Evolutionary conservation across 2,113 vertebrate genomes (phyloP).

Genomic region (Tor tambroides): DNA sequence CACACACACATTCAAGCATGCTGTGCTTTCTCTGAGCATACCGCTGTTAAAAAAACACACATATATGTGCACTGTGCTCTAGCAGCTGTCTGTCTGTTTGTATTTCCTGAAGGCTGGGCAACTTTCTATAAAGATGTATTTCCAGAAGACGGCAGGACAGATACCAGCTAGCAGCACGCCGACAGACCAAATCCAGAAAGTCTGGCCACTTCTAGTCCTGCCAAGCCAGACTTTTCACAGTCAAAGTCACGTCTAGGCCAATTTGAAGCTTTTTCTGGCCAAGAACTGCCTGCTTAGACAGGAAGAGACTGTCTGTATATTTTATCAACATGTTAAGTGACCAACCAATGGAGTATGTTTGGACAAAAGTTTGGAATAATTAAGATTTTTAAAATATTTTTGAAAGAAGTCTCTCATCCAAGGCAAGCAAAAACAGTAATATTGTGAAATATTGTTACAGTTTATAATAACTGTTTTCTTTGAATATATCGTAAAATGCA

Average conservation of each 20-base stretch:
- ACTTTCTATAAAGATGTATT: background rate
- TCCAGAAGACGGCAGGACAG: background rate
- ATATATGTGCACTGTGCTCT: background rate
- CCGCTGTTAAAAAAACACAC: constrained; percentile 21
- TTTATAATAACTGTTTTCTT: background rate
- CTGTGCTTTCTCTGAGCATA: background rate
- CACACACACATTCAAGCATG: constrained; percentile 18
- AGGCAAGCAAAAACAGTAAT: background rate
- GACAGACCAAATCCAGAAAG: background rate
- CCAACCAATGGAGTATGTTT: background rate
- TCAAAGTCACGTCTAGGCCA: background rate
- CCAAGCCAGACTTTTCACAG: constrained; percentile 1
- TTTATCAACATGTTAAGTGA: background rate
- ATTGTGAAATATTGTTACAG: background rate
- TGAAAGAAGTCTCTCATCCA: background rate
- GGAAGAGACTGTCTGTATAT: background rate
- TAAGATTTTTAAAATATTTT: background rate
- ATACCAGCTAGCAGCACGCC: background rate
- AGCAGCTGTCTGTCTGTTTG: constrained; percentile 20
- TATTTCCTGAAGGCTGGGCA: background rate
- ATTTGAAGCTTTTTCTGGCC: background rate
- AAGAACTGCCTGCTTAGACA: background rate
- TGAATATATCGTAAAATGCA: background rate
- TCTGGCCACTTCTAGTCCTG: background rate
- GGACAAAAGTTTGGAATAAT: background rate